phyloP scores from a whole-genome alignment of 2,797 vertebrate species.

The Catamblyrhynchus diadema region DNA sequence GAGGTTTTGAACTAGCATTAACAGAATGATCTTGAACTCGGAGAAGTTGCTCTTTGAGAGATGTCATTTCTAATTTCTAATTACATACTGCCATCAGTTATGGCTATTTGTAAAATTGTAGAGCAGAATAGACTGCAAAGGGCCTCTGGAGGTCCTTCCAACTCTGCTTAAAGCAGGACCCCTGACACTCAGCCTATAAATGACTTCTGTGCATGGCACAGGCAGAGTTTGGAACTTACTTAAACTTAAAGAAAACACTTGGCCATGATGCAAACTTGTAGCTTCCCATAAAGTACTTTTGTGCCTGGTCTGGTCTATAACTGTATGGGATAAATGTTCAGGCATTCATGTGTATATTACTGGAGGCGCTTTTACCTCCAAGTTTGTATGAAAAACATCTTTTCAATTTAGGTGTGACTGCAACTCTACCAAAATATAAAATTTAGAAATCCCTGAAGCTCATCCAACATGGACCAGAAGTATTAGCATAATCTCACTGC shows the following conservation, averaged over 20 bases:
- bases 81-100: not conserved
- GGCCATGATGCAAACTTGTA: not conserved
- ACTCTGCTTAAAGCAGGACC: not conserved
- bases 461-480: not conserved
- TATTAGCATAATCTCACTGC: not conserved
- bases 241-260: not conserved
- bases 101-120: not conserved
- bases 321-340: rapidly evolving
- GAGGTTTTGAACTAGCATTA: not conserved
- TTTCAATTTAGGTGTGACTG: not conserved
- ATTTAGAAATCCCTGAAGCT: not conserved
- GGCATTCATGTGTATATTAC: not conserved
- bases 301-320: not conserved
- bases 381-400: not conserved
- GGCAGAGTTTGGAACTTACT: not conserved
- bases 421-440: not conserved
- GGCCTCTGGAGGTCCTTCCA: not conserved
- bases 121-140: not conserved
- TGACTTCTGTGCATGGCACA: rapidly evolving
- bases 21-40: not conserved
- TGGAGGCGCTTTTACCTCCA: not conserved
- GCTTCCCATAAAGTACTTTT: not conserved
- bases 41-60: not conserved
- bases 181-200: not conserved
- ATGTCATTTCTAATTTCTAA: not conserved